These are phyloP conservation scores for Mallotus villosus DNA, from an alignment of 2,797 vertebrate genomes.

Conservation along the genomic window DNA sequence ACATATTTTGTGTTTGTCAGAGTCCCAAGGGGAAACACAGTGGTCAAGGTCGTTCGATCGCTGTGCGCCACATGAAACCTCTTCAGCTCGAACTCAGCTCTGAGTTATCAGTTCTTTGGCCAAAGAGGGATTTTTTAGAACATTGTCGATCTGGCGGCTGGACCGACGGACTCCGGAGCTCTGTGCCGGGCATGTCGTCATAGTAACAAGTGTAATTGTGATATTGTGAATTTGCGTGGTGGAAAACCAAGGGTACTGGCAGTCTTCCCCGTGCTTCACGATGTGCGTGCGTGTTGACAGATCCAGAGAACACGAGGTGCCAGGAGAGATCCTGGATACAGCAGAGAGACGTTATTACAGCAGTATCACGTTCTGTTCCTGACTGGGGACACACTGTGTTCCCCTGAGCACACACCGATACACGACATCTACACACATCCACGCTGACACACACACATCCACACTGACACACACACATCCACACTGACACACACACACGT, in stretches of 20 bases:
- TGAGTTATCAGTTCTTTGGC: too few relatives aligned
- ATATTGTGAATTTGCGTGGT: constrained; percentile 43
- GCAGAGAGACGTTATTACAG: constrained; percentile 48
- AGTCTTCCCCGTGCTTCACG: neutral
- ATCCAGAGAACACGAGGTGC: constrained; percentile 51
- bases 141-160: too few relatives aligned
- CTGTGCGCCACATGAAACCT: neutral
- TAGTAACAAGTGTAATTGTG: constrained; percentile 58
- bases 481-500: constrained; percentile 29
- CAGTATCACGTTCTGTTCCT: constrained; percentile 61
- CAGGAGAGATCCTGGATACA: constrained; percentile 15
- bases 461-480: neutral
- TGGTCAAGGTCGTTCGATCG: constrained; percentile 45
- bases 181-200: constrained; percentile 38
- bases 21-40: constrained; percentile 9
- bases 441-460: constrained; percentile 31
- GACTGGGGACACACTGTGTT: constrained; percentile 30
- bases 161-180: too few relatives aligned
- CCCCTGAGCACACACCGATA: constrained; percentile 21
- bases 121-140: too few relatives aligned
- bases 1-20: neutral
- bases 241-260: constrained; percentile 50
- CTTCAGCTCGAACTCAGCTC: too few relatives aligned
- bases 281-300: constrained; percentile 36
- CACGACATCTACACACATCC: constrained; percentile 20